Evolutionary conservation across 2,113 vertebrate species (phyloP).

Genomic region (Paramormyrops kingsleyae): DNA sequence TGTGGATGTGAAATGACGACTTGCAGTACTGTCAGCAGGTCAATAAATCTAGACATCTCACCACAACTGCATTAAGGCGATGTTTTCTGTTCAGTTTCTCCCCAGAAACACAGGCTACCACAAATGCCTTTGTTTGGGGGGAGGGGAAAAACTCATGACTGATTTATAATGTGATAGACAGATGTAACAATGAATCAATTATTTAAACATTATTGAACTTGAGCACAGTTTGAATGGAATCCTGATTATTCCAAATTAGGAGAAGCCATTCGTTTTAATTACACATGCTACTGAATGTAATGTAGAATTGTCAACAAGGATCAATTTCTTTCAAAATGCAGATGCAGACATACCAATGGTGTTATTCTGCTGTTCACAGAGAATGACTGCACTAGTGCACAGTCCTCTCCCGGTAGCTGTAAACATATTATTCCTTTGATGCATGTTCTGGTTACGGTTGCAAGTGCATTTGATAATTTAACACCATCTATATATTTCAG

Average conservation of each 20-base stretch:
- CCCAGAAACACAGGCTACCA: neutral
- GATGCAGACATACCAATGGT: neutral
- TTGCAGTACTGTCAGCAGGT: neutral
- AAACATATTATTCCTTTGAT: neutral
- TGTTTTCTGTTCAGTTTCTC: constrained; percentile 12
- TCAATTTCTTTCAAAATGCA: neutral
- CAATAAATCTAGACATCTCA: neutral
- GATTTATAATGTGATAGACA: neutral
- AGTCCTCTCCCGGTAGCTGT: neutral
- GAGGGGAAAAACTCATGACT: neutral
- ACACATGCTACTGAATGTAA: neutral
- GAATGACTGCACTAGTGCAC: neutral
- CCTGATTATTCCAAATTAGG: neutral
- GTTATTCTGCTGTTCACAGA: neutral
- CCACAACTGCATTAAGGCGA: neutral
- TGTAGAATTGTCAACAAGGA: neutral
- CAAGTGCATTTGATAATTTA: neutral
- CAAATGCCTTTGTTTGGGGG: neutral
- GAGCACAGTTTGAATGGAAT: neutral
- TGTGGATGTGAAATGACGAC: neutral
- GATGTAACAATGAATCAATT: neutral
- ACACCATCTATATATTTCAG: neutral
- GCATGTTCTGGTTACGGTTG: neutral
- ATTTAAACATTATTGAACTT: neutral
- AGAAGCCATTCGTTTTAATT: neutral